These are phyloP conservation scores for Phoeniculus purpureus DNA, from an alignment of 2,797 vertebrate genomes.

Conservation along the genomic window DNA sequence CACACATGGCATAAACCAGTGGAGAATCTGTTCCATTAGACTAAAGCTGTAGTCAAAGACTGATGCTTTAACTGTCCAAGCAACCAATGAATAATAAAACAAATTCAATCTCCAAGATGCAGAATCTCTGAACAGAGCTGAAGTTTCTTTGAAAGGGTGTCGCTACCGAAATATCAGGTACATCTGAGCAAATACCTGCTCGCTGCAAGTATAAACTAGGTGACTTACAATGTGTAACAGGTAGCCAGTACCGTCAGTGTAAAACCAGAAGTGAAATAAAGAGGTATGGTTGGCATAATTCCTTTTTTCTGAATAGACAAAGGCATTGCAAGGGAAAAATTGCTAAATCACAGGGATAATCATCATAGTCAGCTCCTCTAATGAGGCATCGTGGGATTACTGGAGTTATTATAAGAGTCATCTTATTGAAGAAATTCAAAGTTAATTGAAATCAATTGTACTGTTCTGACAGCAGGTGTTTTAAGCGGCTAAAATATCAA, in stretches of 20 bases:
- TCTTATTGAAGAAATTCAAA: constrained; percentile 69
- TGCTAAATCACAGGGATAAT: constrained; percentile 72
- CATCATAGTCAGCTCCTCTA: constrained; percentile 72
- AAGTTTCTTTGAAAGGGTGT: neutral
- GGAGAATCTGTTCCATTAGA: neutral
- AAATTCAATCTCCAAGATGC: neutral
- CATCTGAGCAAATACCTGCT: constrained; percentile 29
- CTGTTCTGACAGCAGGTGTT: constrained; percentile 74
- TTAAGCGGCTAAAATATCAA: constrained; percentile 65
- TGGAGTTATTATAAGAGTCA: constrained; percentile 69
- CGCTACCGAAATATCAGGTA: neutral
- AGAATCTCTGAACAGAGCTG: neutral
- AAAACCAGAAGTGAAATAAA: constrained; percentile 50
- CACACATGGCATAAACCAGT: neutral
- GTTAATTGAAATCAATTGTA: constrained; percentile 73
- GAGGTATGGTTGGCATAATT: constrained; percentile 1
- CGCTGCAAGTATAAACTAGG: constrained; percentile 3
- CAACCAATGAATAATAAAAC: neutral
- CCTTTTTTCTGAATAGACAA: constrained; percentile 56
- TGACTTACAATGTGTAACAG: constrained; percentile 47
- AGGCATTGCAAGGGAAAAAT: constrained; percentile 68
- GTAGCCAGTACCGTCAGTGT: neutral
- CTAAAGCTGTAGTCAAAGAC: neutral
- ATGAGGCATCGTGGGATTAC: constrained; percentile 80
- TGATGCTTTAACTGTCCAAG: neutral